Conservation (phyloP, 2,113 vertebrate species). For the Eclectus roratus region DNA sequence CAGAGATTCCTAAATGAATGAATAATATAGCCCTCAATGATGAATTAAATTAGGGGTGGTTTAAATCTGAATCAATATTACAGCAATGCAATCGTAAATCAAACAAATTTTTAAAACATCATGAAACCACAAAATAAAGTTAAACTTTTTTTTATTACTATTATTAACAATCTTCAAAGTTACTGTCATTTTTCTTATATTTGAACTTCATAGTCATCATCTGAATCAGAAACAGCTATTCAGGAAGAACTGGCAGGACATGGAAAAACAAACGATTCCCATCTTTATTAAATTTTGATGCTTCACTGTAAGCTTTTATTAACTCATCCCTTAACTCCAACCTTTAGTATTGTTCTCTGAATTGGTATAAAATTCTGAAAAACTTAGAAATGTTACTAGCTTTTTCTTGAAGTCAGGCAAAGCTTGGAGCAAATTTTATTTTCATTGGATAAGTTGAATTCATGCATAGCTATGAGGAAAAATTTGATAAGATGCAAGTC, state of each 20-base stretch:
- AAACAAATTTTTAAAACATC: neutral
- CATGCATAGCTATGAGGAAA: neutral
- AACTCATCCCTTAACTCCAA: neutral
- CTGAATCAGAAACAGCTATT: neutral
- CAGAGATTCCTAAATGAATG: neutral
- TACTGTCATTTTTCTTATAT: neutral
- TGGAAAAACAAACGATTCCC: neutral
- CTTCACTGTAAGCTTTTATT: neutral
- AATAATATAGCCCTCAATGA: neutral
- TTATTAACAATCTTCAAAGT: neutral
- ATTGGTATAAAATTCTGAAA: neutral
- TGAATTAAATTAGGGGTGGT: neutral
- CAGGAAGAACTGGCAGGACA: neutral
- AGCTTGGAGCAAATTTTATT: neutral
- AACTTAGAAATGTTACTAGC: neutral
- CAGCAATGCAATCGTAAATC: neutral
- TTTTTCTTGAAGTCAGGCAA: neutral
- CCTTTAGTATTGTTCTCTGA: neutral
- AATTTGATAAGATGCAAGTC: neutral
- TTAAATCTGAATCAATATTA: neutral
- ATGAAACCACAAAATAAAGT: neutral
- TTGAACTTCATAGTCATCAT: neutral
- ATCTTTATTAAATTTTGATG: neutral
- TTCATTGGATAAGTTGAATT: neutral
- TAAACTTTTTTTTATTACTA: neutral